phyloP scores from a whole-genome alignment of 2,888 invertebrate genomes.

The Petrolisthes cinctipes region DNA sequence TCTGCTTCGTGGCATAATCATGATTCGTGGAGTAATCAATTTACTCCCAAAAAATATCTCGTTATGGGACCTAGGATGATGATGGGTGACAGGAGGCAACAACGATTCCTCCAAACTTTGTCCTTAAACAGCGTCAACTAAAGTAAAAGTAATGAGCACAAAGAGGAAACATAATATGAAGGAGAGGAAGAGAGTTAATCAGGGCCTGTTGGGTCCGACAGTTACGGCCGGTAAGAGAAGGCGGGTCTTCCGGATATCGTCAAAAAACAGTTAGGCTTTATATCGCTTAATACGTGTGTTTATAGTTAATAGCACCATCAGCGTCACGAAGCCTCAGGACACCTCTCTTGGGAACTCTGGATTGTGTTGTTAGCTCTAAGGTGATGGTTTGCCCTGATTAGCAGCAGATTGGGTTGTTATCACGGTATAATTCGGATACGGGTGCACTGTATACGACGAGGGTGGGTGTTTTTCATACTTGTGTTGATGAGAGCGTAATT shows the following conservation, averaged over 20 bases:
- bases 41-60: no score
- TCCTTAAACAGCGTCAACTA: not conserved
- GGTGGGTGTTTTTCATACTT: no score
- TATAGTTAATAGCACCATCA: slow-evolving; percentile 8
- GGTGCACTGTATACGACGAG: no score
- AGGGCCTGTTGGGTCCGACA: not conserved
- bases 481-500: no score
- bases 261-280: slow-evolving; percentile 26
- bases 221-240: slow-evolving; percentile 1
- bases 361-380: not conserved
- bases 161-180: not conserved
- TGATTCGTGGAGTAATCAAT: no score
- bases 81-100: no score
- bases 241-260: slow-evolving; percentile 12
- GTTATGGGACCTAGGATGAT: no score
- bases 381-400: not conserved
- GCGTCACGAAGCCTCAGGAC: not conserved
- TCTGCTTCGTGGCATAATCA: no score
- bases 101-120: not conserved
- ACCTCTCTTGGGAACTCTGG: not conserved
- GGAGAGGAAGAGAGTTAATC: not conserved
- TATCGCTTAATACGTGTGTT: slow-evolving; percentile 4
- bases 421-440: no score
- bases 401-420: no score
- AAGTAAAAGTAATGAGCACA: no score